Conservation (phyloP, 2,888 invertebrate genomes). For the Dynastes hyllus region DNA sequence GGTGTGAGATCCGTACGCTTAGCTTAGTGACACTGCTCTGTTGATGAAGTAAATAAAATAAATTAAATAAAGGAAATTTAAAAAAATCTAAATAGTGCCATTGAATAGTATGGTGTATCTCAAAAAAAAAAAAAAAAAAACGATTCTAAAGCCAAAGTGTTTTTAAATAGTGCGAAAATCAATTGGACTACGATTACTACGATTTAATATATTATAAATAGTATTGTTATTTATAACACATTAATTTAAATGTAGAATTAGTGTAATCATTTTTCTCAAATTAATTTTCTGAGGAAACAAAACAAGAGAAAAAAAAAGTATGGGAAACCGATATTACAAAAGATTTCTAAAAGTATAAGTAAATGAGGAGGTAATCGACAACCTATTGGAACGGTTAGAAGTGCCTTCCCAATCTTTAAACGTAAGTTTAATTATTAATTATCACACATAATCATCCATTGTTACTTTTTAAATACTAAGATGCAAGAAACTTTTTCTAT, state of each 20-base stretch:
- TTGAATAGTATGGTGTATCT: slow-evolving; percentile 71
- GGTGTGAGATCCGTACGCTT: slow-evolving; percentile 70
- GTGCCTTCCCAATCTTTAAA: slow-evolving; percentile 48
- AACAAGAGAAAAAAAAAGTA: slow-evolving; percentile 41
- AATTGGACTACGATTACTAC: slow-evolving; percentile 57
- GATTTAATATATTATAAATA: slow-evolving; percentile 65
- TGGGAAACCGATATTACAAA: slow-evolving; percentile 47
- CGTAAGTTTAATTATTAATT: slow-evolving; percentile 23
- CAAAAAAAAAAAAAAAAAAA: slow-evolving; percentile 55
- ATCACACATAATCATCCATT: slow-evolving; percentile 18
- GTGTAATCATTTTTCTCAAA: slow-evolving; percentile 50
- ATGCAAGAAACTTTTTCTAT: slow-evolving; percentile 8
- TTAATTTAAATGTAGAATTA: slow-evolving; percentile 70
- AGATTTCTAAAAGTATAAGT: slow-evolving; percentile 4
- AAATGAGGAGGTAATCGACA: slow-evolving; percentile 22
- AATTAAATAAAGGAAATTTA: slow-evolving; percentile 24
- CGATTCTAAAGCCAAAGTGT: slow-evolving; percentile 72
- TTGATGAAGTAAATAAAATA: slow-evolving; percentile 45
- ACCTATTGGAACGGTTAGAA: slow-evolving; percentile 54
- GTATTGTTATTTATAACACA: slow-evolving; percentile 76
- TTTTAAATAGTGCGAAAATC: slow-evolving; percentile 71
- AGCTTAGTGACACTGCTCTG: slow-evolving; percentile 68
- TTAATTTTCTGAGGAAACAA: slow-evolving; percentile 44
- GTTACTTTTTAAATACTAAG: slow-evolving; percentile 3
- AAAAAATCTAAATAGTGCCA: slow-evolving; percentile 69